Base-by-base conservation (phyloP, 2,797 vertebrate genomes). In the Yasuhikotakia modesta region DNA sequence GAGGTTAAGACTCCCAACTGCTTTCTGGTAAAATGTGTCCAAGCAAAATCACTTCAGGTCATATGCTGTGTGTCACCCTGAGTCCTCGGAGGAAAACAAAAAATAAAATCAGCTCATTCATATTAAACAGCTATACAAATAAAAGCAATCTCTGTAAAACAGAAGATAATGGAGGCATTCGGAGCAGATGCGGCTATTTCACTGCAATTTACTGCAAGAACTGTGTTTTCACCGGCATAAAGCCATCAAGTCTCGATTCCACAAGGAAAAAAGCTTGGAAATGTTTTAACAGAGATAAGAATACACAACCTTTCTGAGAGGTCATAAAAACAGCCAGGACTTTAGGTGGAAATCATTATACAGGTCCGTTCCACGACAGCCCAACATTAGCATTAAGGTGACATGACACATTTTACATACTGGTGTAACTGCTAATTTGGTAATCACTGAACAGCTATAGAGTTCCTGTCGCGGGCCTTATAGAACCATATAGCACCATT, bases 121-220 rank as follows among this genome's bases (percentile, higher is more conserved):
- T 89, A 84, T 84, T 85, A 90, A 90, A 90, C 85, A 86, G 86
- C 39, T 78, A 70, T 60, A 43, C 65, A 82, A 89, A 83, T 64
- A 73, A 83, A 83, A 85, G 66, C 83, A 82, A 74, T 79, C 66
- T 70, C 68, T 66, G 63, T 76, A 80, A 83, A 70, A 82, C 73
- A 60, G 45, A 82, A 58, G 55, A 24, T 74, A 69, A 73, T 78
- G 32, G 45, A 76, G 50, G 70, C 68, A 35, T 58, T 27, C 5
- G 13, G 60, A 63, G 60, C 60, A 63, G 60, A 30, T 63, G 60
- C 17, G 8, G 30, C 64, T 22, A 72, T 65, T 67, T 50, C 21
- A 52, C 32, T 39, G 70, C 67, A 73, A 71, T 80, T 76, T 76
- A 77, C 46, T 17, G 48, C 73, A 66, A 13, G 39, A n/a, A 39